Conservation (phyloP, 1,140 invertebrate species). For the Kradibia gibbosae region DNA sequence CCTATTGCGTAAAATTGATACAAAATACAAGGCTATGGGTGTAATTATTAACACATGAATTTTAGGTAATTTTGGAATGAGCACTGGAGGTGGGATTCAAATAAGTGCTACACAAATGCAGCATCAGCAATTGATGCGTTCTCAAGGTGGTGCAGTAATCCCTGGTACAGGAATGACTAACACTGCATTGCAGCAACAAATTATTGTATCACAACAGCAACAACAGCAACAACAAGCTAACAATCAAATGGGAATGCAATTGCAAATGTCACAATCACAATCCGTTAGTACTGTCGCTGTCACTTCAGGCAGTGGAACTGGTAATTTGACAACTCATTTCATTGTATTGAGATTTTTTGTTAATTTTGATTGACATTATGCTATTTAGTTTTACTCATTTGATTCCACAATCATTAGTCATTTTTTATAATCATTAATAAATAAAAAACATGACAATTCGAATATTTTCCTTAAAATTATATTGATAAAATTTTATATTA, state of each 20-base stretch:
- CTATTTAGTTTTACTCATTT: background rate
- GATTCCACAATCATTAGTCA: slow-evolving; percentile 6
- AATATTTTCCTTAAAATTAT: too few relatives aligned
- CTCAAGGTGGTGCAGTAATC: slow-evolving; percentile 66
- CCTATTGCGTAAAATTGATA: too few relatives aligned
- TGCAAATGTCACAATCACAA: slow-evolving; percentile 72
- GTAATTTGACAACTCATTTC: slow-evolving; percentile 51
- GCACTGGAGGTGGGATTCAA: slow-evolving; percentile 73
- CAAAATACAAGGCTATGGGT: too few relatives aligned
- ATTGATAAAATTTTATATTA: too few relatives aligned
- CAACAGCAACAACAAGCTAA: slow-evolving; percentile 69
- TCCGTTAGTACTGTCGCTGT: slow-evolving; percentile 66
- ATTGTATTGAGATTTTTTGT: background rate
- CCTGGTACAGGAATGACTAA: slow-evolving; percentile 64
- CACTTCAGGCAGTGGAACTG: slow-evolving; percentile 62
- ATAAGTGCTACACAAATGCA: slow-evolving; percentile 73
- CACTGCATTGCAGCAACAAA: slow-evolving; percentile 76
- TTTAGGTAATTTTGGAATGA: slow-evolving; percentile 68
- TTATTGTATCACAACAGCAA: slow-evolving; percentile 75
- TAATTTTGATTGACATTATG: background rate
- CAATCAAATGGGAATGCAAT: slow-evolving; percentile 73
- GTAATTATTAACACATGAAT: background rate
- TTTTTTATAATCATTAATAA: background rate
- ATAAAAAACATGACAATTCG: too few relatives aligned
- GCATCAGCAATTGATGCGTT: slow-evolving; percentile 71